A percentile compares a stretch with the other conserved stretches of the same genome.
These are phyloP conservation scores for Stictocephala bisonia DNA, from an alignment of 2,888 invertebrate genomes.

Conservation along the genomic window DNA sequence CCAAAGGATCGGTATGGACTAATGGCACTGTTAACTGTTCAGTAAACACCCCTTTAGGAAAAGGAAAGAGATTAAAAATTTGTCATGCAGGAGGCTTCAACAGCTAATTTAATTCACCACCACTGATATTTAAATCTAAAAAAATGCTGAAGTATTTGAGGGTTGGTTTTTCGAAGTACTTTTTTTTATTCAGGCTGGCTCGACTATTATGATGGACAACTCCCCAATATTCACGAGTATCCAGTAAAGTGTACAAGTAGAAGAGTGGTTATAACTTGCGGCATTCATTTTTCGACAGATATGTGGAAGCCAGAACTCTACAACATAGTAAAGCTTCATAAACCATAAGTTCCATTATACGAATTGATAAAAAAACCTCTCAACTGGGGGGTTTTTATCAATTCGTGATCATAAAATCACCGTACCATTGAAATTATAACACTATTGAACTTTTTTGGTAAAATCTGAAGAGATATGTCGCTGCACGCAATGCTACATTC, in stretches of 20 bases:
- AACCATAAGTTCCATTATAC: background rate
- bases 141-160: conserved; percentile 7
- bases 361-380: conserved; percentile 7
- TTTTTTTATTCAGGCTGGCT: background rate
- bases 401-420: background rate
- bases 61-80: conserved; percentile 9
- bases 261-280: background rate
- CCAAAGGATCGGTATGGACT: background rate
- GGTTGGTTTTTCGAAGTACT: conserved; percentile 10
- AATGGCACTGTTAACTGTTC: background rate
- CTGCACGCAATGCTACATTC: background rate
- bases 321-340: background rate
- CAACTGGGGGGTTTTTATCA: background rate
- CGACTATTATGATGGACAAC: conserved; percentile 32
- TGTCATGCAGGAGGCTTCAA: conserved; percentile 40
- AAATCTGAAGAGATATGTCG: too few species aligned
- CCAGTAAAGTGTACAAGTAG: background rate
- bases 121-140: conserved; percentile 23
- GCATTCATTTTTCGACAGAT: background rate
- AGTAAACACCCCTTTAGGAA: background rate
- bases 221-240: conserved; percentile 15
- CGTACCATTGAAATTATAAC: too few species aligned
- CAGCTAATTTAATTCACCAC: conserved; percentile 24
- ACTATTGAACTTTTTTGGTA: too few species aligned
- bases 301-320: background rate